These are phyloP conservation scores for Oncorhynchus gorbuscha DNA, from an alignment of 2,113 vertebrate genomes.

Conservation along the genomic window DNA sequence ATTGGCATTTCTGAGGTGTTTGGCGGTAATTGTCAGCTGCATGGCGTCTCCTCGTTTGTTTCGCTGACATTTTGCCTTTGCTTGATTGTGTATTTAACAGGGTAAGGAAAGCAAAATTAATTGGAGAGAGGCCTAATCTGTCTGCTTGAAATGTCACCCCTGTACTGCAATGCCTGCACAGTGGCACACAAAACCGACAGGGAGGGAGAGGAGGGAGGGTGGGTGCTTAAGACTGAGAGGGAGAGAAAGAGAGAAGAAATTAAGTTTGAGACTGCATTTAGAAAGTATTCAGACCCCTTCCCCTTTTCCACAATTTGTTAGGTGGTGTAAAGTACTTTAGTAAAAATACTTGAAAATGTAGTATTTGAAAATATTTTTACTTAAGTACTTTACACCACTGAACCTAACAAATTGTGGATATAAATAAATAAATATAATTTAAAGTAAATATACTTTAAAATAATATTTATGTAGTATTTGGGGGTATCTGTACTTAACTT, in stretches of 20 bases:
- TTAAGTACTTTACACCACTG: no score
- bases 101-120: conserved; percentile 74
- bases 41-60: conserved; percentile 70
- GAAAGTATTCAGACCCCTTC: no score
- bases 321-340: no score
- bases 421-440: no score
- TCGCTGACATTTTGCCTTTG: conserved; percentile 79
- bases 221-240: conserved; percentile 7
- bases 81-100: conserved; percentile 80
- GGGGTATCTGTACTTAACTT: no score
- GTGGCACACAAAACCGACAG: conserved; percentile 11
- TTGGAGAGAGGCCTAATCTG: conserved; percentile 75
- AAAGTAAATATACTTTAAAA: no score
- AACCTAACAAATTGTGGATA: no score
- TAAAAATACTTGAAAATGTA: no score
- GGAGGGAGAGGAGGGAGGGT: background rate
- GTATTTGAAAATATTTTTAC: no score
- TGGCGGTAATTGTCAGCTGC: conserved; percentile 74
- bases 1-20: conserved; percentile 77
- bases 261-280: background rate
- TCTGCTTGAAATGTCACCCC: conserved; percentile 78
- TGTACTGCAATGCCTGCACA: conserved; percentile 61
- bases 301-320: no score
- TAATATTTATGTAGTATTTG: no score
- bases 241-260: conserved; percentile 8